Evolutionary conservation across 2,797 vertebrate species (phyloP), one percentile per base, ranked within the genome.

Genomic region (Danio tinwini): DNA sequence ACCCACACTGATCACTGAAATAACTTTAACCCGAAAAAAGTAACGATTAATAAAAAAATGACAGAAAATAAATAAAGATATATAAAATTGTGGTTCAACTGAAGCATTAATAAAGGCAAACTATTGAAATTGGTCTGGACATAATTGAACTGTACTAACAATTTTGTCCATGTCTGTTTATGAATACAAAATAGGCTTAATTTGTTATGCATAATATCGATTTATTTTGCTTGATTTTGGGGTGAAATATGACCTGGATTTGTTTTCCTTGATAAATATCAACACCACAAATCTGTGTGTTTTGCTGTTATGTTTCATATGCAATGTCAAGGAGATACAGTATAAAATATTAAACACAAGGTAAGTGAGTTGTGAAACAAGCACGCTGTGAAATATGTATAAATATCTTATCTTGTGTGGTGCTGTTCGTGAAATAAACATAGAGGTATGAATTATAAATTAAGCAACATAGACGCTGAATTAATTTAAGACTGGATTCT

Each of bases 381-480:
- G 16, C 44, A 69, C 42, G 17, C 40, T 72, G 9, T 44, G 53
- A 21, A 29, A 5, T 37, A 21, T 5, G 11, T 45, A 81, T 76
- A 49, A 73, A 82, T 88, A 87, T 81, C 80, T 80, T 86, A 84
- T 7, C 83, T 76, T 91, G 88, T 91, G 85, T 8, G 80, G 88
- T 91, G 82, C 63, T 81, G 87, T 87, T 91, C 89, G 90, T 92
- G 89, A 90, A 86, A 85, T 76, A 72, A 74, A 81, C 47, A n/a
- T 86, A 81, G 89, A 87, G 86, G 83, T 88, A 83, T 86, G 40
- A 85, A 89, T 84, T 86, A 84, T 76, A 91, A 88, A 83, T 65
- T 81, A 81, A 87, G 76, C 80, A 87, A 81, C 81, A 59, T 58
- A 68, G 14, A 79, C 61, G 44, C 13, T 29, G 16, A 53, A 82